These are phyloP conservation scores for Mayetiola destructor DNA, from an alignment of 2,888 invertebrate genomes.

Conservation along the genomic window DNA sequence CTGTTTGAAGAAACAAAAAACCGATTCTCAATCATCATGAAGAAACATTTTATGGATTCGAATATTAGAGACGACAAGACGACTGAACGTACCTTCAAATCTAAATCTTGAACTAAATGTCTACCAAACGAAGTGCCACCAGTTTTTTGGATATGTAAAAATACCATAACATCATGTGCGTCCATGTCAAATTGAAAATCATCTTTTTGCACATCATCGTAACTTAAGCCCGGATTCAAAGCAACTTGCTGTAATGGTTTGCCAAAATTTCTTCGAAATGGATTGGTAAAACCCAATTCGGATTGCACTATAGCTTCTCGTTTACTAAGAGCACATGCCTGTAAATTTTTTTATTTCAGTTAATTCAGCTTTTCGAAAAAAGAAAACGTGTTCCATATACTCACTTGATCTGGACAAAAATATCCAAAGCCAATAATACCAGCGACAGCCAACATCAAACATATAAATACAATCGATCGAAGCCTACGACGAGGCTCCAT, in stretches of 20 bases:
- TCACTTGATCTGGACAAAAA: conserved; percentile 75
- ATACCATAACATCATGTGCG: conserved; percentile 95
- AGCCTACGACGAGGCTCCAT: conserved; percentile 74
- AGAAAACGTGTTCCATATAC: conserved; percentile 26
- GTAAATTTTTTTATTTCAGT: not conserved
- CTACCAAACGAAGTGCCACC: conserved; percentile 96
- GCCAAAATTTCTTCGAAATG: conserved; percentile 40
- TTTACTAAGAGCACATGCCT: conserved; percentile 60
- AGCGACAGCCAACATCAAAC: conserved; percentile 65
- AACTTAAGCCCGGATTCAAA: conserved; percentile 57
- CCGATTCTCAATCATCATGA: not conserved
- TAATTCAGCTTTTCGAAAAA: not conserved
- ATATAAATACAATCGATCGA: conserved; percentile 65
- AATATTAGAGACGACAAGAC: conserved; percentile 15
- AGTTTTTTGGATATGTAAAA: conserved; percentile 95
- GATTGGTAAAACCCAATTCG: not conserved
- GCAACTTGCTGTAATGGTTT: conserved; percentile 37
- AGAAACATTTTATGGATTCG: not conserved
- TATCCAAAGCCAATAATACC: conserved; percentile 82
- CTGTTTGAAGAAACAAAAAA: conserved; percentile 38
- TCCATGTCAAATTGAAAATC: conserved; percentile 81
- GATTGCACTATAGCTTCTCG: conserved; percentile 41
- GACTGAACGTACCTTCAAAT: conserved; percentile 43
- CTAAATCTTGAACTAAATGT: conserved; percentile 89
- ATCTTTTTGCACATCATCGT: conserved; percentile 74